Percentiles rank a stretch among this genome's conserved stretches.
Evolutionary conservation across 2,113 vertebrate genomes (phyloP).

Genomic region (Sminthopsis crassicaudata): DNA sequence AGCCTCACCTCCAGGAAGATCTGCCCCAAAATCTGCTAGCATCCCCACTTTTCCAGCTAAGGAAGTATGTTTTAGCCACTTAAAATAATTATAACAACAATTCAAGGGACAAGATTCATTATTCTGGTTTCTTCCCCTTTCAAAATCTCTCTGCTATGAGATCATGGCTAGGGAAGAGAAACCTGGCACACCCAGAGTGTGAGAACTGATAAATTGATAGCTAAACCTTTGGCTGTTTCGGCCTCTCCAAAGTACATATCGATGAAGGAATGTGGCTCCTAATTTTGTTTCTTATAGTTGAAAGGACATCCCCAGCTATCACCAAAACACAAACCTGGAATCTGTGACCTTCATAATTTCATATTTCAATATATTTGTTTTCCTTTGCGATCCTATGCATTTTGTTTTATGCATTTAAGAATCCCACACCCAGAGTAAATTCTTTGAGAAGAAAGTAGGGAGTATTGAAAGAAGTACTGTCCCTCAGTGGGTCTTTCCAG

Average conservation of each 20-base stretch:
- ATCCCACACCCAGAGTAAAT: background rate
- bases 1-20: background rate
- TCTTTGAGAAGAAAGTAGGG: background rate
- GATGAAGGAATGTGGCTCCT: background rate
- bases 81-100: background rate
- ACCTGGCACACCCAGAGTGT: background rate
- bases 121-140: background rate
- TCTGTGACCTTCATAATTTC: background rate
- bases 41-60: background rate
- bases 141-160: background rate
- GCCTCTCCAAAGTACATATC: background rate
- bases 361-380: background rate
- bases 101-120: background rate
- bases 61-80: background rate
- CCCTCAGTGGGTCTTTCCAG: background rate
- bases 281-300: background rate
- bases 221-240: background rate
- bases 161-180: slow-evolving; percentile 27
- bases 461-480: background rate
- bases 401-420: background rate
- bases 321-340: background rate
- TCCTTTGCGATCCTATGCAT: background rate
- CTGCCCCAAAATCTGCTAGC: background rate
- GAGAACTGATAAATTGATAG: background rate
- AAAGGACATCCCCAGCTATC: background rate